A percentile compares a stretch with the other conserved stretches of the same genome.
These are phyloP conservation scores for Erynnis tages DNA, from an alignment of 2,888 invertebrate species.

Conservation along the genomic window DNA sequence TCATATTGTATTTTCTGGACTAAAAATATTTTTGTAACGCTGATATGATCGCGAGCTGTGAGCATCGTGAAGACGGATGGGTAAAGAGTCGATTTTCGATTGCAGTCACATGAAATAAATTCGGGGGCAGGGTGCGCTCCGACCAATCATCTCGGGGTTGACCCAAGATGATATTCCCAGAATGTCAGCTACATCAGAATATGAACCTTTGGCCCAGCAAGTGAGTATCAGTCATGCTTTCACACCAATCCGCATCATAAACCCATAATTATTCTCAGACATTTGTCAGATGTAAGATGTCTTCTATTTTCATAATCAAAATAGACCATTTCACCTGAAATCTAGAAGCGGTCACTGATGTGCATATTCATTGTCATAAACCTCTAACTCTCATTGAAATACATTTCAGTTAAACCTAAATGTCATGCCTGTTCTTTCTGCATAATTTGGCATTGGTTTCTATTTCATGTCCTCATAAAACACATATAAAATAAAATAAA, in stretches of 20 bases:
- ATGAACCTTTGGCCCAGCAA: slow-evolving; percentile 78
- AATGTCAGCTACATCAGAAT: slow-evolving; percentile 79
- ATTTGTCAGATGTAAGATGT: too few species aligned
- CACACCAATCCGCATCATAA: slow-evolving; percentile 23
- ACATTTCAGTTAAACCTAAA: too few species aligned
- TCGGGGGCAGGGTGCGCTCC: slow-evolving; percentile 72
- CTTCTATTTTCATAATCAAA: too few species aligned
- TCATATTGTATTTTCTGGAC: slow-evolving; percentile 71
- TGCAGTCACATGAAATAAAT: slow-evolving; percentile 76
- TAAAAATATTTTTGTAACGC: slow-evolving; percentile 70
- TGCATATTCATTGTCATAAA: too few species aligned
- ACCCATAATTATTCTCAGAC: too few species aligned
- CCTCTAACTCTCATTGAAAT: too few species aligned
- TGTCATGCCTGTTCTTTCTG: too few species aligned
- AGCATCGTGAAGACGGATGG: slow-evolving; percentile 60
- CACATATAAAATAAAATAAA: neutral
- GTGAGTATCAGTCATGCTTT: slow-evolving; percentile 52
- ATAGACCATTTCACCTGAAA: too few species aligned
- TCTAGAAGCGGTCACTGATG: too few species aligned
- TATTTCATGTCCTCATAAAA: too few species aligned
- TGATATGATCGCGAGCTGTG: slow-evolving; percentile 48
- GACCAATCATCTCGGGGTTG: slow-evolving; percentile 75
- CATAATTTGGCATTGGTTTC: slow-evolving; percentile 14
- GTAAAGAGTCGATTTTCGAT: slow-evolving; percentile 73
- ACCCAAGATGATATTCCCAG: slow-evolving; percentile 80